These are phyloP conservation scores for Drosophila carrolli DNA, from an alignment of 1,140 invertebrate species.

Conservation along the genomic window DNA sequence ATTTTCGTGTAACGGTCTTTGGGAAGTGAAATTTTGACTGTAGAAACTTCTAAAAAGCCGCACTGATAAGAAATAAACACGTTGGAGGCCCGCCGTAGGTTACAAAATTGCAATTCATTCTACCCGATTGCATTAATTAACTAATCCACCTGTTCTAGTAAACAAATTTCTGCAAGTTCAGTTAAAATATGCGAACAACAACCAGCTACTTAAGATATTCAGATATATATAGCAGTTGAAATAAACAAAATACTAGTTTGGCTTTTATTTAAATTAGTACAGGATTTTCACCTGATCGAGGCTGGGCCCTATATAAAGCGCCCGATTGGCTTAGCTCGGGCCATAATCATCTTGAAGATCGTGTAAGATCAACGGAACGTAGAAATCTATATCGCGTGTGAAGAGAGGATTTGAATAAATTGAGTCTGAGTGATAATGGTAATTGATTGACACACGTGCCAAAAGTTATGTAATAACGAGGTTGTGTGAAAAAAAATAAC, in stretches of 20 bases:
- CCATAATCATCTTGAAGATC: slow-evolving; percentile 62
- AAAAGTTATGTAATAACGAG: slow-evolving; percentile 8
- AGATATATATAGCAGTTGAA: slow-evolving; percentile 49
- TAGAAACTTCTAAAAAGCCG: slow-evolving; percentile 17
- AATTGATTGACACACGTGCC: slow-evolving; percentile 35
- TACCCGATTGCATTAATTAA: slow-evolving; percentile 39
- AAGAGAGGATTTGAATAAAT: slow-evolving; percentile 69
- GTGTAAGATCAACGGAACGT: slow-evolving; percentile 58
- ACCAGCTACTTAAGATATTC: slow-evolving; percentile 54
- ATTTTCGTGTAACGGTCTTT: slow-evolving; percentile 14
- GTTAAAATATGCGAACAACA: slow-evolving; percentile 65
- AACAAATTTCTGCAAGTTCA: slow-evolving; percentile 66
- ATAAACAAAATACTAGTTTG: slow-evolving; percentile 84
- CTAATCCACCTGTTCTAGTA: slow-evolving; percentile 69
- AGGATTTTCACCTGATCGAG: slow-evolving; percentile 74
- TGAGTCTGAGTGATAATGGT: slow-evolving; percentile 83
- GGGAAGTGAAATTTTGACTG: slow-evolving; percentile 25
- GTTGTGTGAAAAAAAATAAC: not conserved
- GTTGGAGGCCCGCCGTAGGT: slow-evolving; percentile 12
- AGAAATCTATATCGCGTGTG: slow-evolving; percentile 57
- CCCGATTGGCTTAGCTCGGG: slow-evolving; percentile 22
- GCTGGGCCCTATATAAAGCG: slow-evolving; percentile 67
- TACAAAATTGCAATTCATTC: slow-evolving; percentile 33
- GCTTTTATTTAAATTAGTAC: slow-evolving; percentile 78
- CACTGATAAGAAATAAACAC: not conserved